Evolutionary conservation across 2,888 invertebrate genomes (phyloP).

Genomic region (Heliconius ismenius): DNA sequence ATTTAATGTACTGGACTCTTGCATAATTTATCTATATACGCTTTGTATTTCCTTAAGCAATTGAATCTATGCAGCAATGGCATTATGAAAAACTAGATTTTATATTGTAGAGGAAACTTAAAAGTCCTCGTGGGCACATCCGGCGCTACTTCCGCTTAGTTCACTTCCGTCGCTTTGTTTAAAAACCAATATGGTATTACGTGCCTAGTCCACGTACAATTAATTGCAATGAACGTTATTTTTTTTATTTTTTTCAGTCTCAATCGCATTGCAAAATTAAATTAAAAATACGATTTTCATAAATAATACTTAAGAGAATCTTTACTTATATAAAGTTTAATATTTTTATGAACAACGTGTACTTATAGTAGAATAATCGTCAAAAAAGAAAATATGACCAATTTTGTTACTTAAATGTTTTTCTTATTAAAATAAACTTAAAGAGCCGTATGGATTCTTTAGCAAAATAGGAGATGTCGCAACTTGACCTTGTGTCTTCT

Average conservation of each 20-base stretch:
- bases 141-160: conserved; percentile 36
- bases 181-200: conserved; percentile 33
- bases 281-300: background rate
- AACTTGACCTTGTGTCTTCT: too few relatives aligned
- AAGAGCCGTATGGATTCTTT: too few relatives aligned
- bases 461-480: too few relatives aligned
- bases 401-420: too few relatives aligned
- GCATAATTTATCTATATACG: background rate
- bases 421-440: too few relatives aligned
- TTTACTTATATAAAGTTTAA: too few relatives aligned
- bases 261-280: background rate
- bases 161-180: conserved; percentile 39
- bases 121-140: conserved; percentile 33
- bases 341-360: too few relatives aligned
- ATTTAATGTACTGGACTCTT: background rate
- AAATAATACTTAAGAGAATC: too few relatives aligned
- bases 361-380: too few relatives aligned
- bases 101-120: conserved; percentile 26
- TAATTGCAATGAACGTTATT: background rate
- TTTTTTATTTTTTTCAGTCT: background rate
- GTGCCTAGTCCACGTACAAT: conserved; percentile 18
- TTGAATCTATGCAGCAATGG: background rate
- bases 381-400: too few relatives aligned
- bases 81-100: conserved; percentile 15
- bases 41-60: background rate